Percentiles rank a stretch among this genome's conserved stretches.
Conservation (phyloP, 2,797 vertebrate species). For the Acipenser ruthenus region DNA sequence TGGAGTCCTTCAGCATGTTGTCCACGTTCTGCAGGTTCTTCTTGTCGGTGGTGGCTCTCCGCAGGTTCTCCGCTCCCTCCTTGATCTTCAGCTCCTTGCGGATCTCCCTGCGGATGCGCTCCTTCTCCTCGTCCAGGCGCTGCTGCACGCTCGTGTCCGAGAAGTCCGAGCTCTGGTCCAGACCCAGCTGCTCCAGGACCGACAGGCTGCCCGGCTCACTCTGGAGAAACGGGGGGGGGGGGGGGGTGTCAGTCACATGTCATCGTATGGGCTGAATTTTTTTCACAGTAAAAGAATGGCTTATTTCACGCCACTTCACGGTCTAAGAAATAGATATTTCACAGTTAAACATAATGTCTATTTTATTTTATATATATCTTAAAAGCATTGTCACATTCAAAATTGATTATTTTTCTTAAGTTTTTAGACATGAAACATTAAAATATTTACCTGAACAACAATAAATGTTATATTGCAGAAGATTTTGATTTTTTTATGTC, state of each 20-base stretch:
- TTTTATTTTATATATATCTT: no score
- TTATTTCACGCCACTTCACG: no score
- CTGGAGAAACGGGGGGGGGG: constrained; percentile 33
- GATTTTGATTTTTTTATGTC: no score
- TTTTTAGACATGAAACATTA: no score
- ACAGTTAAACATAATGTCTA: no score
- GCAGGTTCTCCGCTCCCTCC: constrained; percentile 79
- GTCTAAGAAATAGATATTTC: no score
- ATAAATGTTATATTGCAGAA: no score
- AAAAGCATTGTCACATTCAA: no score
- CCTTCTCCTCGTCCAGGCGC: constrained; percentile 73
- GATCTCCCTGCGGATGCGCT: constrained; percentile 75
- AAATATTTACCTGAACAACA: no score
- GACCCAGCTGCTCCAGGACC: constrained; percentile 71
- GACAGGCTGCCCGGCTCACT: constrained; percentile 70
- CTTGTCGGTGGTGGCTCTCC: constrained; percentile 75
- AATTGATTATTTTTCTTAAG: no score
- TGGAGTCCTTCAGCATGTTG: constrained; percentile 69
- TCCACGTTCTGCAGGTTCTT: constrained; percentile 78
- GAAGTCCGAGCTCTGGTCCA: constrained; percentile 73
- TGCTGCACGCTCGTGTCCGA: constrained; percentile 74
- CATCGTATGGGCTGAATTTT: no score
- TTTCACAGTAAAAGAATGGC: no score
- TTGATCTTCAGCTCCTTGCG: constrained; percentile 82
- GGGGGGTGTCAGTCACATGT: not conserved